Conservation (phyloP, 2,888 invertebrate species). For the Zele albiditarsus region DNA sequence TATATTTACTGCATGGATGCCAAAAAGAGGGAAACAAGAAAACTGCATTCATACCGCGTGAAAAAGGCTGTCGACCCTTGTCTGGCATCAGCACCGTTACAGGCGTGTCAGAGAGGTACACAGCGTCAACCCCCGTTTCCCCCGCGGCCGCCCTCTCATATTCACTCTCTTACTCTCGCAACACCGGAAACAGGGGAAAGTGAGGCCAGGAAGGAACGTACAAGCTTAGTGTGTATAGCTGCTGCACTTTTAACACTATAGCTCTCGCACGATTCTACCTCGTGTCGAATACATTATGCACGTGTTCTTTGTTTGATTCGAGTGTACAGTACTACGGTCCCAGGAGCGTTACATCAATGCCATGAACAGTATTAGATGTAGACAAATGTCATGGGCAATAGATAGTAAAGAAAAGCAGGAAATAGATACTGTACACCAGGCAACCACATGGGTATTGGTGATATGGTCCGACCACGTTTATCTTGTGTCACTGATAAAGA, state of each 20-base stretch:
- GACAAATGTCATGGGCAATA: neutral
- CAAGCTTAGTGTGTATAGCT: neutral
- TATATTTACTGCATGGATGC: too few relatives aligned
- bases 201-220: conserved; percentile 23
- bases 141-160: conserved; percentile 42
- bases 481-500: conserved; percentile 36
- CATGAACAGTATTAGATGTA: neutral
- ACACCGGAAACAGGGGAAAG: conserved; percentile 40
- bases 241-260: conserved; percentile 38
- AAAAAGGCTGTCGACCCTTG: conserved; percentile 26
- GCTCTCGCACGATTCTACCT: conserved; percentile 28
- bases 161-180: conserved; percentile 44
- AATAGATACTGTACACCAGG: conserved; percentile 8
- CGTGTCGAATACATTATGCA: conserved; percentile 43
- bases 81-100: conserved; percentile 33
- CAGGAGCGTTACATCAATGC: neutral
- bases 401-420: conserved; percentile 14
- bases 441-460: conserved; percentile 2
- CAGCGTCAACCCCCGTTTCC: neutral
- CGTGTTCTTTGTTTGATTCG: conserved; percentile 43
- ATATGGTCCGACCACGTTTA: conserved; percentile 22
- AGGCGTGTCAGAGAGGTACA: conserved; percentile 18
- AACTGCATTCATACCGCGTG: neutral
- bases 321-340: conserved; percentile 9
- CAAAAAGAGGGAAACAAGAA: conserved; percentile 10